Base-by-base conservation (phyloP, 1,140 invertebrate species). In the Zaprionus inermis region DNA sequence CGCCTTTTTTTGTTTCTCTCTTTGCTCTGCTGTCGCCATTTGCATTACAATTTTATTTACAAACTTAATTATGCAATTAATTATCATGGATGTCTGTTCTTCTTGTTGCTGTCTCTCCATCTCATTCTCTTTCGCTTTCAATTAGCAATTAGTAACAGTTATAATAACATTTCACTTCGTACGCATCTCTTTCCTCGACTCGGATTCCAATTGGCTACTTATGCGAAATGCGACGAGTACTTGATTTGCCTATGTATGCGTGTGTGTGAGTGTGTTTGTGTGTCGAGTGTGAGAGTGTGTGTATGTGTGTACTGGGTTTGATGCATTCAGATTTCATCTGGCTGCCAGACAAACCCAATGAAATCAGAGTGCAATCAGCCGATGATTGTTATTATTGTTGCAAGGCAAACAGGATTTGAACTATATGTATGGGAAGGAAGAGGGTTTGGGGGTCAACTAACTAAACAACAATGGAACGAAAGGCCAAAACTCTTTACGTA, bases 11-110 rank as follows among this genome's bases (percentile, higher is more conserved):
- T 41, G 46, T 22, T 46, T 68, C 18, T 64, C 51, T 74, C 36
- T 51, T 51, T 64, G 44, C 38, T 9, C 38, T 63, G 18, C 54
- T 54, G 59, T 67, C 79, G 79, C 79, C 83, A 80, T 79, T 88
- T 78, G 84, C 74, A 80, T 70, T 88, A 80, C 56, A 68, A 88
- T 84, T 84, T 56, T 86, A 86, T 86, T 77, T 86, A 86, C 83
- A 86, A 86, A 86, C 80, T 78, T 88, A 88, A 78, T 89, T 78
- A 84, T 72, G 79, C 68, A 84, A 89, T 84, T 88, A 88, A 84
- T 88, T 89, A 75, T 77, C 46, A 38, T 52, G 41, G 51, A 34
- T 44, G 38, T n/a, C 38, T 44, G 38, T 56, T 73, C 28, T 36
- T 54, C 20, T 44, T 63, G 22, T 54, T 44, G 41, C 79, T 80